Conservation (phyloP, 2,797 vertebrate species). For the Hippopotamyrus pictus region DNA sequence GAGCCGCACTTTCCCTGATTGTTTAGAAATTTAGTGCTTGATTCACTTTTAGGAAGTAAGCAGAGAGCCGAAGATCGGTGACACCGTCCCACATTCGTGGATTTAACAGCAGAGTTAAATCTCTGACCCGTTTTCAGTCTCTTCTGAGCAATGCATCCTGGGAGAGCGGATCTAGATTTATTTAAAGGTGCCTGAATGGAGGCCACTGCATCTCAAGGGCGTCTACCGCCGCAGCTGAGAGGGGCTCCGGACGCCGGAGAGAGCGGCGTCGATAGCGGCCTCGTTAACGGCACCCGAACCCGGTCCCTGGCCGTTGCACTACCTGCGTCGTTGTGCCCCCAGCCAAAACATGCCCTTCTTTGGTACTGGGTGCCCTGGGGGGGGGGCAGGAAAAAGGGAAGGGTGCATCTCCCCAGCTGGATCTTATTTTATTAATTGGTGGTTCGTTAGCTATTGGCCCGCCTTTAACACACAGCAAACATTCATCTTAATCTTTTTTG, state of each 20-base stretch:
- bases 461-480: slow-evolving; percentile 45
- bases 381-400: neutral
- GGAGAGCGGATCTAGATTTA: slow-evolving; percentile 19
- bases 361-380: neutral
- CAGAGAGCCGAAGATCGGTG: neutral
- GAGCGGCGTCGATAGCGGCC: neutral
- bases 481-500: slow-evolving; percentile 30
- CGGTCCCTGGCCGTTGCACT: neutral
- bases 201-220: slow-evolving; percentile 37
- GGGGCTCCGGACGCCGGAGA: slow-evolving; percentile 28
- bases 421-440: slow-evolving; percentile 57
- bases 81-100: neutral
- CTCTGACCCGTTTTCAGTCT: slow-evolving; percentile 15
- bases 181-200: slow-evolving; percentile 27
- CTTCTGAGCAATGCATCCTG: neutral
- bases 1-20: neutral
- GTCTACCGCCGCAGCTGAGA: slow-evolving; percentile 42
- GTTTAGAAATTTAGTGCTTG: neutral
- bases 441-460: slow-evolving; percentile 53
- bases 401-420: slow-evolving; percentile 49
- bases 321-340: neutral
- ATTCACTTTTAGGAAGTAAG: neutral
- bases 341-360: neutral
- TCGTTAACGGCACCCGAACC: neutral
- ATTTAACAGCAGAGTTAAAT: neutral